Percentiles rank a stretch among this genome's conserved stretches.
Evolutionary conservation across 92 coral and sea anemone species (phyloP).

Genomic region (Nematostella vectensis): DNA sequence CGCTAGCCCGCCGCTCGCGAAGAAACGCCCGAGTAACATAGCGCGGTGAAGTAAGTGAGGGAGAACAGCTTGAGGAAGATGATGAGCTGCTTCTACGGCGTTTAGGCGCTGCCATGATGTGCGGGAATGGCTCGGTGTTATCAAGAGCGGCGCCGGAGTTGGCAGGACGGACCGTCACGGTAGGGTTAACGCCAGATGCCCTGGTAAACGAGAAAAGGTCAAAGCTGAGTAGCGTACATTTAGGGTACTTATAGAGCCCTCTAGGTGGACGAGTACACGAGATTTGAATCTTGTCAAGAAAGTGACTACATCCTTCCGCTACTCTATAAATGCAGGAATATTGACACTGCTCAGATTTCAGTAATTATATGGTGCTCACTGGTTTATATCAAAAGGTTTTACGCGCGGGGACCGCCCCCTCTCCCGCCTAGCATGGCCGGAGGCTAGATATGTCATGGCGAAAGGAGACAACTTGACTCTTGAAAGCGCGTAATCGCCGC

Average conservation of each 20-base stretch:
- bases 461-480: slow-evolving; percentile 1
- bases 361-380: neutral
- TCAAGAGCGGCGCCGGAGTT: too few relatives aligned
- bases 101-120: neutral
- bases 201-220: slow-evolving; percentile 16
- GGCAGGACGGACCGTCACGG: too few relatives aligned
- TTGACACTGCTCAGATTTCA: neutral
- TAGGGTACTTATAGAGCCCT: neutral
- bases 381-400: neutral
- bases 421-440: neutral
- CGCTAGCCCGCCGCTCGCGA: slow-evolving; percentile 54
- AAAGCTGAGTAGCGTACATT: neutral
- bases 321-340: neutral
- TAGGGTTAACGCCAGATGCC: slow-evolving; percentile 9
- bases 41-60: slow-evolving; percentile 19
- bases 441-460: neutral
- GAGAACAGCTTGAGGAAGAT: slow-evolving; percentile 7
- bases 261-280: neutral
- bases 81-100: slow-evolving; percentile 5
- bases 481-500: too few relatives aligned
- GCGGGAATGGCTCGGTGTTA: too few relatives aligned
- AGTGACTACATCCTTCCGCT: too few relatives aligned
- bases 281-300: too few relatives aligned
- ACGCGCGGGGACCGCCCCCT: neutral
- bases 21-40: slow-evolving; percentile 64